Percentiles rank a stretch among this genome's conserved stretches.
These are phyloP conservation scores for Heterotis niloticus DNA, from an alignment of 2,113 vertebrate genomes.

Conservation along the genomic window DNA sequence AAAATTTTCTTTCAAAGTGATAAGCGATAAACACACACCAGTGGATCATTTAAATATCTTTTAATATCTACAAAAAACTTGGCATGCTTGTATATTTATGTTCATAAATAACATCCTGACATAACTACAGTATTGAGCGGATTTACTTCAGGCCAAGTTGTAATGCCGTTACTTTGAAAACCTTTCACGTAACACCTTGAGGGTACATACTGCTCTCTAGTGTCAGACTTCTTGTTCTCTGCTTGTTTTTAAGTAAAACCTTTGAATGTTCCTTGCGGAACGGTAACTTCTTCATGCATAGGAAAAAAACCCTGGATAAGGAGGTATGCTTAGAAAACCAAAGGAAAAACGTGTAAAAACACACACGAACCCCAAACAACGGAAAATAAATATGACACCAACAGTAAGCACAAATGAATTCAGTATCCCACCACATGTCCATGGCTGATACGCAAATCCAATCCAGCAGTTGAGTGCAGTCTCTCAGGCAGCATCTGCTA, in stretches of 20 bases:
- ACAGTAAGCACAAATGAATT: neutral
- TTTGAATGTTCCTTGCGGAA: neutral
- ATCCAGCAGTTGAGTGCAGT: neutral
- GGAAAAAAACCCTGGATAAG: neutral
- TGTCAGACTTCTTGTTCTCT: too few relatives aligned
- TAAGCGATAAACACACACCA: neutral
- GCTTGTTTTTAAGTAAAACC: neutral
- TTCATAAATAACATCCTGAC: slow-evolving; percentile 4
- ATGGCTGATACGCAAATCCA: slow-evolving; percentile 5
- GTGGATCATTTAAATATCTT: neutral
- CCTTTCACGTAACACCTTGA: neutral
- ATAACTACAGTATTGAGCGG: neutral
- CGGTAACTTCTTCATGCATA: slow-evolving; percentile 6
- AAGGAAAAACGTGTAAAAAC: neutral
- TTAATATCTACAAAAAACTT: neutral
- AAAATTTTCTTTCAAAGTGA: neutral
- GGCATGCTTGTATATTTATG: neutral
- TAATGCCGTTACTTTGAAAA: too few relatives aligned
- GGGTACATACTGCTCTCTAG: neutral
- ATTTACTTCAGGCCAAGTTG: too few relatives aligned
- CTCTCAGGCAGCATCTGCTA: neutral
- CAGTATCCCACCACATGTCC: neutral
- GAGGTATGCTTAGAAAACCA: neutral
- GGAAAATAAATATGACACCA: slow-evolving; percentile 21
- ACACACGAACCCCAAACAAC: slow-evolving; percentile 3